Conservation (phyloP, 2,113 vertebrate species). For the Coreoperca whiteheadi region DNA sequence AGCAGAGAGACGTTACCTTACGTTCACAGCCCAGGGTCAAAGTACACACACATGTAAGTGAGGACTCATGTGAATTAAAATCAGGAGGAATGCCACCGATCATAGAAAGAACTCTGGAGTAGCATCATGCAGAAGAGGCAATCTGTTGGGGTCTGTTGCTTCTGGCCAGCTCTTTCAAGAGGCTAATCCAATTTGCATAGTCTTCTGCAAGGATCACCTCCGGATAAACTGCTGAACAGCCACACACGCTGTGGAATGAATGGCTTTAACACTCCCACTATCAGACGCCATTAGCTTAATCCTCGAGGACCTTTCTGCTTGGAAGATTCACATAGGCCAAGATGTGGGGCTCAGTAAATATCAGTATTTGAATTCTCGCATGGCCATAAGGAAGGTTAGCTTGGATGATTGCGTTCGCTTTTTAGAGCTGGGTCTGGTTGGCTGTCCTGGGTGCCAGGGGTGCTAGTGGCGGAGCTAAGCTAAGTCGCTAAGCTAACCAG, state of each 20-base stretch:
- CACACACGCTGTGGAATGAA: conserved; percentile 27
- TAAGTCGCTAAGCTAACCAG: conserved; percentile 69
- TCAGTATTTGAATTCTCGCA: fast-evolving
- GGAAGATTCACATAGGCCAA: not conserved
- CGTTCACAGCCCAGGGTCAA: conserved; percentile 16
- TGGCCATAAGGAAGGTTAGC: not conserved
- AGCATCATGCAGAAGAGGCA: not conserved
- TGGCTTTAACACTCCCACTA: not conserved
- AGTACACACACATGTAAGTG: not conserved
- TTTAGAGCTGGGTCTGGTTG: not conserved
- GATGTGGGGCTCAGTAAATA: fast-evolving
- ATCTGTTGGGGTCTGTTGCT: not conserved
- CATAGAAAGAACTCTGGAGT: too few species aligned
- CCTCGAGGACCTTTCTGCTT: not conserved
- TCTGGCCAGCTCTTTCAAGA: not conserved
- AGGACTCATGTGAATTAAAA: not conserved
- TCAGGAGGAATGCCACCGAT: not conserved
- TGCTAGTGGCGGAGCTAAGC: conserved; percentile 19
- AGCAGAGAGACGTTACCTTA: not conserved
- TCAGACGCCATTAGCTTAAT: conserved; percentile 33
- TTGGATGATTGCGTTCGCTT: not conserved
- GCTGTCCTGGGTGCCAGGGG: not conserved
- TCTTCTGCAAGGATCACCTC: conserved; percentile 24
- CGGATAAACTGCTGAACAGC: conserved; percentile 17
- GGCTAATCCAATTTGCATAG: conserved; percentile 51